Percentiles rank a stretch among this genome's conserved stretches.
phyloP scores from a whole-genome alignment of 2,888 invertebrate genomes.

The Philhelius pedissequus region DNA sequence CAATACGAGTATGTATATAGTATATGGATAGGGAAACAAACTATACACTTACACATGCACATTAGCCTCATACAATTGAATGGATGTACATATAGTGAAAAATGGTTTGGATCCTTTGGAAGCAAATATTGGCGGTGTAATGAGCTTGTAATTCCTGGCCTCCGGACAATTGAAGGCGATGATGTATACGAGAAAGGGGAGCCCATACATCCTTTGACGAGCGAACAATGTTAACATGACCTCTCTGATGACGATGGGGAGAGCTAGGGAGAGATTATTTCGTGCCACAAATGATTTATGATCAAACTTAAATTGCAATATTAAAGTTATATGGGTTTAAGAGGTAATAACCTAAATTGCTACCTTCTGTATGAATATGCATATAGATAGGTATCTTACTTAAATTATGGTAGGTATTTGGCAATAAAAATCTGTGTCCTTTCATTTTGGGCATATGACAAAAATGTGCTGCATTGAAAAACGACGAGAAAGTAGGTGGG shows the following conservation, averaged over 20 bases:
- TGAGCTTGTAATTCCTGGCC: constrained; percentile 56
- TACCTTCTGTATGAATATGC: neutral
- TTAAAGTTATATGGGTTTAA: constrained; percentile 51
- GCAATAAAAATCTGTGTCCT: neutral
- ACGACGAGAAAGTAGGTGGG: too few relatives aligned
- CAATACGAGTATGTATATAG: constrained; percentile 9
- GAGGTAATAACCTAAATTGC: constrained; percentile 9
- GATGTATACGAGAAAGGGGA: constrained; percentile 9
- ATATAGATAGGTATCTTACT: neutral
- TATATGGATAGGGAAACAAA: too few relatives aligned
- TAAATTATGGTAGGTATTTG: neutral
- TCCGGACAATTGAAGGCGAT: constrained; percentile 43
- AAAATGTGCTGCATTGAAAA: neutral
- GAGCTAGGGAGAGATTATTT: neutral
- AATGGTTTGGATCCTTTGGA: constrained; percentile 2
- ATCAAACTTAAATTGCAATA: constrained; percentile 55
- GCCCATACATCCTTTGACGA: constrained; percentile 8
- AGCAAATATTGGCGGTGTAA: constrained; percentile 60
- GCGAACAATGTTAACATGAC: constrained; percentile 29
- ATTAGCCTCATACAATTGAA: neutral
- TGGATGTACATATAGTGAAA: neutral
- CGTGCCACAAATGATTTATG: constrained; percentile 44
- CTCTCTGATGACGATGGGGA: neutral
- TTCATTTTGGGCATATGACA: neutral
- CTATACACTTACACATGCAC: neutral